Conservation (phyloP, 2,113 vertebrate genomes). For the Tragelaphus imberbis region DNA sequence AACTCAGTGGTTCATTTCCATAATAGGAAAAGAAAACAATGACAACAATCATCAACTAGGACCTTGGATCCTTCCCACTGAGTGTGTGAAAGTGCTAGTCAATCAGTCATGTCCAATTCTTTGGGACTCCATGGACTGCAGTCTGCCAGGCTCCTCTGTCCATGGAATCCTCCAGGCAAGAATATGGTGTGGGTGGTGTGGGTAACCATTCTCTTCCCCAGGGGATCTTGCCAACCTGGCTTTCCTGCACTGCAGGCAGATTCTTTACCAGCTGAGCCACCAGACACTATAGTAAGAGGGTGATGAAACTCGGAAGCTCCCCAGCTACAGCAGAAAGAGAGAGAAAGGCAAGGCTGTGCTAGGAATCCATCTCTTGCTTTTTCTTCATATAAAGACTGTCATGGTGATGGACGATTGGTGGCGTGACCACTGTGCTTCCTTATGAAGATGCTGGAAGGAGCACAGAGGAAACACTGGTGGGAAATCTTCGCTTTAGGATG, state of each 20-base stretch:
- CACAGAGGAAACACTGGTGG: background rate
- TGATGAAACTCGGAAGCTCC: background rate
- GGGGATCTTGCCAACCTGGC: background rate
- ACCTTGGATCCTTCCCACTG: background rate
- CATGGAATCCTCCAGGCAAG: background rate
- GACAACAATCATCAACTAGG: background rate
- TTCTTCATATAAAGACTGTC: background rate
- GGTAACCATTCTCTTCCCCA: background rate
- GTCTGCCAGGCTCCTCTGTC: background rate
- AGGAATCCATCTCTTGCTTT: background rate
- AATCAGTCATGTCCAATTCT: background rate
- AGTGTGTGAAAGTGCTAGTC: background rate
- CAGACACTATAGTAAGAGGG: background rate
- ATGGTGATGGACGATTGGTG: background rate
- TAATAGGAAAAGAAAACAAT: background rate
- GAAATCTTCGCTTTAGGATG: background rate
- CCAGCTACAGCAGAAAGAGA: background rate
- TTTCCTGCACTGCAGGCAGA: background rate
- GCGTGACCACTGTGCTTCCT: background rate
- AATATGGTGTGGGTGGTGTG: background rate
- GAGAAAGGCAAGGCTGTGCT: background rate
- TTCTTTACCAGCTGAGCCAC: background rate
- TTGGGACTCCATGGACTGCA: background rate
- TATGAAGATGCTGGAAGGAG: background rate
- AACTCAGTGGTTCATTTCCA: background rate